Conservation (phyloP, 2,888 invertebrate genomes). For the Eretmocerus hayati region DNA sequence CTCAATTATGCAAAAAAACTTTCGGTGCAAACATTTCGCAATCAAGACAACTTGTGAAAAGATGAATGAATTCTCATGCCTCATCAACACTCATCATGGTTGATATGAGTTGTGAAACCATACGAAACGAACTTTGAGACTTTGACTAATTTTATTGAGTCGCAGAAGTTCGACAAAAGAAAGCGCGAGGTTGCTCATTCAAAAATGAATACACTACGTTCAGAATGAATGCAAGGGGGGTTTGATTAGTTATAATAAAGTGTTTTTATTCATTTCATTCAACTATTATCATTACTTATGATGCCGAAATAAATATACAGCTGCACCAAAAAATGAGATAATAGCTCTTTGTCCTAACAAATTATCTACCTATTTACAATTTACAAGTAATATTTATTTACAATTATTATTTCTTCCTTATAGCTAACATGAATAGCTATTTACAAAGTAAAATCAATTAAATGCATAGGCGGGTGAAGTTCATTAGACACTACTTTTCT, state of each 20-base stretch:
- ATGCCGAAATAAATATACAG: constrained; percentile 23
- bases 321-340: constrained; percentile 18
- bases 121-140: too few relatives aligned
- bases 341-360: constrained; percentile 22
- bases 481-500: constrained; percentile 12
- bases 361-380: constrained; percentile 24
- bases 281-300: constrained; percentile 9
- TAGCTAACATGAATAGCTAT: constrained; percentile 24
- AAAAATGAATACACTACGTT: too few relatives aligned
- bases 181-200: too few relatives aligned
- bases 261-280: constrained; percentile 16
- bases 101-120: too few relatives aligned
- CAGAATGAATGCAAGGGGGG: too few relatives aligned
- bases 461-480: constrained; percentile 21
- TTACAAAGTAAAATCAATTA: constrained; percentile 23
- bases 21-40: too few relatives aligned
- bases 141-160: too few relatives aligned
- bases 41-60: too few relatives aligned
- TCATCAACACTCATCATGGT: too few relatives aligned
- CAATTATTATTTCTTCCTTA: constrained; percentile 18
- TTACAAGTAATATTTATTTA: constrained; percentile 23
- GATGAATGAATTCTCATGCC: too few relatives aligned
- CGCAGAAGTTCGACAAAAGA: too few relatives aligned
- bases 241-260: constrained; percentile 17
- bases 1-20: too few relatives aligned